Evolutionary conservation across 2,113 vertebrate species (phyloP), one percentile per base, ranked within the genome.

Genomic region (Mus musculus): DNA sequence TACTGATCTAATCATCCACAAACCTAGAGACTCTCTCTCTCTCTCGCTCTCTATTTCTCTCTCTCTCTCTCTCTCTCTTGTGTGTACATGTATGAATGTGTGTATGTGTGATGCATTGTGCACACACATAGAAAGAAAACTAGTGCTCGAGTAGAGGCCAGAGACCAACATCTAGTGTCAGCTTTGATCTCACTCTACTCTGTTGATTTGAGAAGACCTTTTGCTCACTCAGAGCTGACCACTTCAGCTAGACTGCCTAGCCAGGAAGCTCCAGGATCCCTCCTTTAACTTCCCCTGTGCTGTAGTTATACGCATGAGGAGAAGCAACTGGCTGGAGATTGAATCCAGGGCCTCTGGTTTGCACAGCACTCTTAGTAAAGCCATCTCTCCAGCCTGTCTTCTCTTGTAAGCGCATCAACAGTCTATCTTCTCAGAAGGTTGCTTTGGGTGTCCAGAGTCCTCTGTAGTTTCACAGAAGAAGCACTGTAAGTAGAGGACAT

Each of bases 401-500:
- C 20, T 39, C 73, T 95, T 52, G 39, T 63, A 30, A n/a, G 88
- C 72, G 26, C n/a, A 87, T 33, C 22, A 49, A 33, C 33, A 88
- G 33, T 80, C n/a, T 82, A 54, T 52, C 88, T 49, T 82, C 72
- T 96, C 28, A 82, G 46, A 88, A 93, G 24, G 20, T 88, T 94
- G 33, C 52, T 96, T 89, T 89, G 63, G 76, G 77, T 46, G 59
- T 14, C 14, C 36, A 65, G n/a, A 42, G 17, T 39, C 96, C 69
- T 90, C 49, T 52, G 28, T 36, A 82, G 26, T 95, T 90, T 91
- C 36, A 91, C 71, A 69, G 92, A 96, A 95, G 30, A 76, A 77
- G 42, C 67, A 61, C 63, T 22, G 1, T 61, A 77, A 95, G 30
- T 20, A 77, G 87, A 22, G 14, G 49, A 78, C 92, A 56, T 67